phyloP scores from a whole-genome alignment of 2,113 vertebrate species.

The Rhegmatorhina hoffmannsi region DNA sequence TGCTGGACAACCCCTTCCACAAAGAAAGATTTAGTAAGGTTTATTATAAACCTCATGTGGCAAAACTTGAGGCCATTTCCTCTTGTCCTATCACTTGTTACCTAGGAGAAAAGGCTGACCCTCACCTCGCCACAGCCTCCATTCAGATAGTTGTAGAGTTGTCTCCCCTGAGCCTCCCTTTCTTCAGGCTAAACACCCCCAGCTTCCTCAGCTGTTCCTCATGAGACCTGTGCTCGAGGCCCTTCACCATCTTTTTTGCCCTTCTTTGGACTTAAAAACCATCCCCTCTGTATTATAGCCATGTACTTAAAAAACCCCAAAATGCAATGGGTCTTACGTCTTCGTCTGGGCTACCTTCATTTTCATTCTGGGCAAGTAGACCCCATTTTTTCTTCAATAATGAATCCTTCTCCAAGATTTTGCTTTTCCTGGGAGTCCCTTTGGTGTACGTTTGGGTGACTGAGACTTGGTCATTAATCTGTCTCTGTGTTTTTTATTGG shows the following conservation, averaged over 20 bases:
- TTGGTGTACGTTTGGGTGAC: not conserved
- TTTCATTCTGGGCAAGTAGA: not conserved
- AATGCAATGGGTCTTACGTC: not conserved
- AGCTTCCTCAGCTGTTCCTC: not conserved
- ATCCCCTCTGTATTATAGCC: not conserved
- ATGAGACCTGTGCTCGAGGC: not conserved
- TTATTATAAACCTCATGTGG: not conserved
- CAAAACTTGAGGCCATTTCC: not conserved
- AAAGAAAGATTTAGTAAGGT: not conserved
- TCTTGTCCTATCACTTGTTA: not conserved
- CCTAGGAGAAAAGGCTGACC: not conserved
- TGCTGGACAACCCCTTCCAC: not conserved
- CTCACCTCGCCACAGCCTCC: not conserved
- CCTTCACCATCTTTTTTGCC: not conserved
- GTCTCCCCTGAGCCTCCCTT: not conserved
- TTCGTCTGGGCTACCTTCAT: not conserved
- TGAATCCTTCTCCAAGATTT: not conserved
- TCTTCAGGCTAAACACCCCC: not conserved
- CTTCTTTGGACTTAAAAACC: not conserved
- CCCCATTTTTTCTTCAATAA: not conserved
- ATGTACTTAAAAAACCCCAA: not conserved
- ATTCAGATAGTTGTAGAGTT: not conserved
- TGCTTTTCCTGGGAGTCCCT: not conserved
- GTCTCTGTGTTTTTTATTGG: not conserved
- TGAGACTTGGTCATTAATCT: not conserved